Conservation (phyloP, 2,888 invertebrate genomes). For the Tachina fera region DNA sequence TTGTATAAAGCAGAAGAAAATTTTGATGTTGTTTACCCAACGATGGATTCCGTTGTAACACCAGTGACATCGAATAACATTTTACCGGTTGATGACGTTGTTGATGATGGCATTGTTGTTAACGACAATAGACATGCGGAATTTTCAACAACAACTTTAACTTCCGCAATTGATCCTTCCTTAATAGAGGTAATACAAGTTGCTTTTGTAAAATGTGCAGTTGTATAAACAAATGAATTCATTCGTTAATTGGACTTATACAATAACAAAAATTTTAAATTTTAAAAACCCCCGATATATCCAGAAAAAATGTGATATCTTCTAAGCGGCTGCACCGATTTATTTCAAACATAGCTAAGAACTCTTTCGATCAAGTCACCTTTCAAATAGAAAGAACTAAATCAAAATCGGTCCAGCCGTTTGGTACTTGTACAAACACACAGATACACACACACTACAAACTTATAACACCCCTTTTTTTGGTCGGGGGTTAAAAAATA, state of each 20-base stretch:
- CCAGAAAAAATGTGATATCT: too few relatives aligned
- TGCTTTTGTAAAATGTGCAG: neutral
- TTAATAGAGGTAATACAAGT: conserved; percentile 62
- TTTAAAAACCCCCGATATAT: too few relatives aligned
- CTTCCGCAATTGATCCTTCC: conserved; percentile 67
- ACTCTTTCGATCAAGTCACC: too few relatives aligned
- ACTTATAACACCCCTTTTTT: too few relatives aligned
- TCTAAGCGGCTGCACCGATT: too few relatives aligned
- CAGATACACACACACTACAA: too few relatives aligned
- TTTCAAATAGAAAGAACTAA: too few relatives aligned
- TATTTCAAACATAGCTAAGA: too few relatives aligned
- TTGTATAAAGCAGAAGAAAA: conserved; percentile 56
- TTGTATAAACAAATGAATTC: conserved; percentile 7
- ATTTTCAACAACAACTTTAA: conserved; percentile 57
- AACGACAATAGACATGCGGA: conserved; percentile 39
- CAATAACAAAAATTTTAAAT: too few relatives aligned
- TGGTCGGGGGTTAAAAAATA: too few relatives aligned
- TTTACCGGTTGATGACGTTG: conserved; percentile 55
- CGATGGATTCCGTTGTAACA: conserved; percentile 44
- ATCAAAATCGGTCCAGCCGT: too few relatives aligned
- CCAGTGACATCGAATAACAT: conserved; percentile 63
- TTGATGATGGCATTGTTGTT: conserved; percentile 26
- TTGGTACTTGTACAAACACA: too few relatives aligned
- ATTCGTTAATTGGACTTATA: conserved; percentile 11
- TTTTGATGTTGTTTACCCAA: conserved; percentile 74